Evolutionary conservation across 1,140 invertebrate genomes (phyloP), one percentile per base, ranked within the genome.

Genomic region (Drosophila pseudoananassae): DNA sequence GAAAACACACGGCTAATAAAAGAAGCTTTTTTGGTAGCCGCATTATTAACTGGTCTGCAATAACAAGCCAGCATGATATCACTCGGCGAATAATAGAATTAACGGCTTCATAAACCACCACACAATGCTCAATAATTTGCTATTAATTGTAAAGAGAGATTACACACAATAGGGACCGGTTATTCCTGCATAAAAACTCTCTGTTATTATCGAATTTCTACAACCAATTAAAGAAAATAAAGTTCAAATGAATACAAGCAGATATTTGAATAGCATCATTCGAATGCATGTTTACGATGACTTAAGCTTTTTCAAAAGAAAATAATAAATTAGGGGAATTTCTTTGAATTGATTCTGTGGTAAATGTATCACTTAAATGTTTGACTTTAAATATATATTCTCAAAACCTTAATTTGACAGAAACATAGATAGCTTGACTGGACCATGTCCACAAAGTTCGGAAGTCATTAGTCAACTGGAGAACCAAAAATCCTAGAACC

Each of bases 1-100:
- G 70, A 73, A 65, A 57, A 58, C 17, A 27, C 6, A 1, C 25
- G 25, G 45, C 25, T n/a, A 60, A 63, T 40, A 45, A 51, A 43
- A 63, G 59, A 45, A 61, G 68, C 56, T 2, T 12, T 51, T 51
- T 64, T 17, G 17, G 29, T 43, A 51, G 63, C 27, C 25, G 40
- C 49, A n/a, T 95, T 83, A 17, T 53, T 27, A 40, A 43, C 38
- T 71, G 12, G 50, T 61, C 49, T 38, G 46, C 49, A 71, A 15
- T 29, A 40, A 17, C 36, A 40, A 40, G 17, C 40, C 43, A 54
- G 33, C 49, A 57, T 78, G 69, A 78, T 63, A 58, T 68, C 63
- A 54, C 45, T 46, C 15, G 14, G 43, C 40, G 47, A 68, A 76
- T 40, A 74, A 61, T 55, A 74, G 15, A 72, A 47, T 47, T 49